Conservation (phyloP, 2,888 invertebrate genomes). For the Drosophila ustulata region DNA sequence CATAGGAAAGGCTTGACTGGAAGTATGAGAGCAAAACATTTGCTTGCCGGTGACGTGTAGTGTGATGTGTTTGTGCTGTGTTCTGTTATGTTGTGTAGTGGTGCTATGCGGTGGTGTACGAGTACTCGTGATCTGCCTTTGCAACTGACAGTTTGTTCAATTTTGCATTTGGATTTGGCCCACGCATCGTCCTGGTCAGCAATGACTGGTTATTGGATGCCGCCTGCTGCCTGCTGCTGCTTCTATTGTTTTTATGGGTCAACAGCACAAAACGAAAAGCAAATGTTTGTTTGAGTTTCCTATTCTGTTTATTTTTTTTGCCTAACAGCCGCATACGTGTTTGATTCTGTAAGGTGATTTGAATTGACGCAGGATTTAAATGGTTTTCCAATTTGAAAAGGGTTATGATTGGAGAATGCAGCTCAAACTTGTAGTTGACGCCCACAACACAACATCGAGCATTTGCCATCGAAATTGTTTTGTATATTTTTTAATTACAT, state of each 20-base stretch:
- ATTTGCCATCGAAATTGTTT: constrained; percentile 8
- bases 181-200: constrained; percentile 13
- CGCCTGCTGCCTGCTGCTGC: constrained; percentile 13
- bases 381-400: constrained; percentile 47
- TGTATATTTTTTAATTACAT: background rate
- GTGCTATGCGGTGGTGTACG: constrained; percentile 36
- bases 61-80: constrained; percentile 35
- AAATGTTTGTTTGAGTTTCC: constrained; percentile 52
- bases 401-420: constrained; percentile 35
- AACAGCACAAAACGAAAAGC: constrained; percentile 61
- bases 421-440: constrained; percentile 16
- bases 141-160: constrained; percentile 75
- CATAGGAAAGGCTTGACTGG: constrained; percentile 12
- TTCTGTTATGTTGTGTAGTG: constrained; percentile 17
- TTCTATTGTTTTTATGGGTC: constrained; percentile 68
- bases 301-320: constrained; percentile 10
- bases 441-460: background rate
- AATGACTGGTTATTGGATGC: constrained; percentile 23
- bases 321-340: constrained; percentile 43
- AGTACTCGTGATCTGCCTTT: constrained; percentile 34
- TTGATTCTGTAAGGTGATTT: constrained; percentile 50
- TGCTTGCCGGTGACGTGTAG: constrained; percentile 56
- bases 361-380: constrained; percentile 46
- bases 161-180: constrained; percentile 64
- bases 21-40: constrained; percentile 44